These are phyloP conservation scores for Macrosiphum euphorbiae DNA, from an alignment of 2,888 invertebrate genomes.

Conservation along the genomic window DNA sequence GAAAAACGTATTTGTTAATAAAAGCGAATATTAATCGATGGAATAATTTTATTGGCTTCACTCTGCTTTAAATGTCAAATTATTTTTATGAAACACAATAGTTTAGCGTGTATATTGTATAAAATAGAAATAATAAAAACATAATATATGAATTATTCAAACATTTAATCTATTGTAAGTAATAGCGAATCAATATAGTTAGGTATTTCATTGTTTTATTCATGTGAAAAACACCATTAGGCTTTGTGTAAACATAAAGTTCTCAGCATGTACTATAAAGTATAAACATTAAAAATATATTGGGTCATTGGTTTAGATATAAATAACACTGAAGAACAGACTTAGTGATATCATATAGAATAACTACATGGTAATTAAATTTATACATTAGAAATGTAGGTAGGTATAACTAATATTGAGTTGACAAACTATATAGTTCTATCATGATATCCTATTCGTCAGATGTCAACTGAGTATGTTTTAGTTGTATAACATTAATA, in stretches of 20 bases:
- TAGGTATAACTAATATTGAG: not conserved
- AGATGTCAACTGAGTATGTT: not conserved
- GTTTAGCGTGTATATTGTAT: not conserved
- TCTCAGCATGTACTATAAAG: not conserved
- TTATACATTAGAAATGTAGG: not conserved
- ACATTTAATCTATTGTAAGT: not conserved
- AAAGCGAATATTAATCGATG: not conserved
- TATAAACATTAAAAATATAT: constrained; percentile 1
- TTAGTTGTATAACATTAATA: not conserved
- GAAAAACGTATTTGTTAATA: not conserved
- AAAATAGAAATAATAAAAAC: not conserved
- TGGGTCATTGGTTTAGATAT: not conserved
- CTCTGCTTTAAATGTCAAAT: not conserved
- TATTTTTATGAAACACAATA: not conserved
- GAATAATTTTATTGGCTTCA: not conserved
- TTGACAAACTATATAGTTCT: not conserved
- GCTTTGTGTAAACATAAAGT: constrained; percentile 12
- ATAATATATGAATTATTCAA: constrained; percentile 19
- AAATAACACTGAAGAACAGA: not conserved
- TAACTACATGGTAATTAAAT: not conserved
- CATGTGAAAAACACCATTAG: not conserved
- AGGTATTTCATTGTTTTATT: constrained; percentile 26
- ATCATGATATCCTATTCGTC: not conserved
- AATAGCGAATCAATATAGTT: not conserved
- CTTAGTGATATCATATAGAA: not conserved